Evolutionary conservation across 2,888 invertebrate genomes (phyloP), one percentile per base, ranked within the genome.

Genomic region (Eurois occulta): DNA sequence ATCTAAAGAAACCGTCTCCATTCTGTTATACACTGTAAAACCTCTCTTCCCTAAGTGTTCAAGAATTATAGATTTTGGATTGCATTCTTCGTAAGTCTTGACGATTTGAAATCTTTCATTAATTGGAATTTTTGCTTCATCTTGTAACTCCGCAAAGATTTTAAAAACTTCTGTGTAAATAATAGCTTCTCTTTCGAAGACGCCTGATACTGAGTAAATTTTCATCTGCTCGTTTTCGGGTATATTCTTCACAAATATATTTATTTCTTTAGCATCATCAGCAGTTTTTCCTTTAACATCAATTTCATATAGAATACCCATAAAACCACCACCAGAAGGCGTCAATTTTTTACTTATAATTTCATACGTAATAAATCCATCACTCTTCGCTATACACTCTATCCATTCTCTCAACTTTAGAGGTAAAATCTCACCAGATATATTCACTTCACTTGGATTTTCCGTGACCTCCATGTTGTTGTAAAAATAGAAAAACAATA

Each of bases 161-260:
- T 89, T 89, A 11, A 84, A 79, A 2, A 95, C 79, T 70, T 94
- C 90, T n/a, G 80, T 90, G 78, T 95, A 95, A 58, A 90, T 80
- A 67, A 89, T 92, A 1, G 90, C 85, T 89, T 95, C 95, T 55
- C 87, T 91, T 5, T 73, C 60, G 64, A 93, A 94, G 0, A 92
- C 84, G 52, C 91, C 91, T 18, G 83, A 55, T 8, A 94, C 74
- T 0, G 92, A 89, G 67, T 92, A 87, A n/a, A 93, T 86, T 80
- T 88, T 87, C 69, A 92, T 82, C 1, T 90, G 75, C 28, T 90
- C 87, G 10, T 85, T 85, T 46, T 87, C 79, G 46, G 92, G 85
- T n/a, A 91, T 91, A n/a, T 90, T 85, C 81, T 95, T 95, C 2
- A 92, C 83, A 80, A 95, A 95, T 43, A 95, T 86, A 65, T 92